These are phyloP conservation scores for Maniola hyperantus DNA, from an alignment of 2,888 invertebrate genomes.

Conservation along the genomic window DNA sequence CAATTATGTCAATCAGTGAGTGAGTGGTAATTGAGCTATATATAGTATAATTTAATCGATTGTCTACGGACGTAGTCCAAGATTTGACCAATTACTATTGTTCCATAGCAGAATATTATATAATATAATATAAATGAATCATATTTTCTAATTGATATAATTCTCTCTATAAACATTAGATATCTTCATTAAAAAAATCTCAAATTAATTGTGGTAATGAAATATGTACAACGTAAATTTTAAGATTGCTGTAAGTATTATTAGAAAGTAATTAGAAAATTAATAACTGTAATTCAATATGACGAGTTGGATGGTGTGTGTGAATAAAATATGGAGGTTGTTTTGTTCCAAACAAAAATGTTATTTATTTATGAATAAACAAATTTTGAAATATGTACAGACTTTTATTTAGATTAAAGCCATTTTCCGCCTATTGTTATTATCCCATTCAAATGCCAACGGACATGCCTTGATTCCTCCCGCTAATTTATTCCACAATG, in stretches of 20 bases:
- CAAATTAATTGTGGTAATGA: slow-evolving; percentile 80
- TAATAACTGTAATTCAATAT: slow-evolving; percentile 78
- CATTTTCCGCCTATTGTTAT: too few relatives aligned
- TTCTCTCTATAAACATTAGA: slow-evolving; percentile 79
- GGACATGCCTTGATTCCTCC: too few relatives aligned
- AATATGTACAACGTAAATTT: slow-evolving; percentile 77
- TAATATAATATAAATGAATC: slow-evolving; percentile 31
- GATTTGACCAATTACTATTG: slow-evolving; percentile 70
- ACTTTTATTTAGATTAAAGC: slow-evolving; percentile 33
- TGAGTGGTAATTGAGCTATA: too few relatives aligned
- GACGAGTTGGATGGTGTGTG: slow-evolving; percentile 78
- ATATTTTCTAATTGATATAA: slow-evolving; percentile 70
- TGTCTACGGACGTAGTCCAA: slow-evolving; percentile 40
- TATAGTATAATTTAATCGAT: slow-evolving; percentile 14
- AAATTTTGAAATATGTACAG: slow-evolving; percentile 75
- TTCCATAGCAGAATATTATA: slow-evolving; percentile 48
- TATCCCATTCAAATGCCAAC: too few relatives aligned
- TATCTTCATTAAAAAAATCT: slow-evolving; percentile 76
- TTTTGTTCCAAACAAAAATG: slow-evolving; percentile 82
- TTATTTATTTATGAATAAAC: slow-evolving; percentile 83
- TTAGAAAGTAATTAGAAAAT: slow-evolving; percentile 79
- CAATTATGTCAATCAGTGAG: too few relatives aligned
- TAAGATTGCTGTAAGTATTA: slow-evolving; percentile 83
- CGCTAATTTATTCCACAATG: too few relatives aligned
- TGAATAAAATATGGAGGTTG: slow-evolving; percentile 80